phyloP scores from a whole-genome alignment of 92 coral and sea anemone genomes.

The Palythoa grandiflora region DNA sequence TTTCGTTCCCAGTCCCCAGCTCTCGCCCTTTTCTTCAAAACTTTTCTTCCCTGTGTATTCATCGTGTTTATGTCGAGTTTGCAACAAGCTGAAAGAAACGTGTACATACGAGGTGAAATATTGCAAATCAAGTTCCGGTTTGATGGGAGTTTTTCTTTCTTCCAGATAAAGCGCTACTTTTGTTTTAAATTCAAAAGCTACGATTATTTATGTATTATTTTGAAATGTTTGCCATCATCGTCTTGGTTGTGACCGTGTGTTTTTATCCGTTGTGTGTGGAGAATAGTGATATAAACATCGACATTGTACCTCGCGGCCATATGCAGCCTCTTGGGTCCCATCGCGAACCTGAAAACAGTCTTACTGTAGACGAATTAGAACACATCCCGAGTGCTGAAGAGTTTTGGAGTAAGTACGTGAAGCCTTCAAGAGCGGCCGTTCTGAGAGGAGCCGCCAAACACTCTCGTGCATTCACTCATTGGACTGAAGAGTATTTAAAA shows the following conservation, averaged over 20 bases:
- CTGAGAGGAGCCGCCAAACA: conserved; percentile 89
- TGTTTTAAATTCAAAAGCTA: neutral
- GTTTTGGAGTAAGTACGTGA: conserved; percentile 93
- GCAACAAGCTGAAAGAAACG: neutral
- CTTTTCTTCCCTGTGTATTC: neutral
- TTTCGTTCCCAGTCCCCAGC: neutral
- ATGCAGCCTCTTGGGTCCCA: conserved; percentile 86
- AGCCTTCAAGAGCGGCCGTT: conserved; percentile 82
- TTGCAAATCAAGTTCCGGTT: neutral
- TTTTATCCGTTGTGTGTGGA: conserved; percentile 15
- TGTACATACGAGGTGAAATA: neutral
- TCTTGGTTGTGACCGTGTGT: neutral
- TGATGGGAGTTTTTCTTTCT: neutral
- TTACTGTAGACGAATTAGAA: conserved; percentile 76
- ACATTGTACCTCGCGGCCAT: conserved; percentile 82
- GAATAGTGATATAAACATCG: conserved; percentile 30
- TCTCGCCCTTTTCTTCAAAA: neutral
- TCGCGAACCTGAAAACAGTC: conserved; percentile 74
- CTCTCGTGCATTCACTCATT: conserved; percentile 74
- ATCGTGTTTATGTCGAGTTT: neutral
- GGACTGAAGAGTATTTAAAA: conserved; percentile 87
- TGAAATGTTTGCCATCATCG: conserved; percentile 1
- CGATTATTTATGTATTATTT: neutral
- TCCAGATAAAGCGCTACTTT: neutral
- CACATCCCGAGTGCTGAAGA: conserved; percentile 83